A percentile compares a stretch with the other conserved stretches of the same genome.
Evolutionary conservation across 2,888 invertebrate species (phyloP).

Genomic region (Norana najaformis): DNA sequence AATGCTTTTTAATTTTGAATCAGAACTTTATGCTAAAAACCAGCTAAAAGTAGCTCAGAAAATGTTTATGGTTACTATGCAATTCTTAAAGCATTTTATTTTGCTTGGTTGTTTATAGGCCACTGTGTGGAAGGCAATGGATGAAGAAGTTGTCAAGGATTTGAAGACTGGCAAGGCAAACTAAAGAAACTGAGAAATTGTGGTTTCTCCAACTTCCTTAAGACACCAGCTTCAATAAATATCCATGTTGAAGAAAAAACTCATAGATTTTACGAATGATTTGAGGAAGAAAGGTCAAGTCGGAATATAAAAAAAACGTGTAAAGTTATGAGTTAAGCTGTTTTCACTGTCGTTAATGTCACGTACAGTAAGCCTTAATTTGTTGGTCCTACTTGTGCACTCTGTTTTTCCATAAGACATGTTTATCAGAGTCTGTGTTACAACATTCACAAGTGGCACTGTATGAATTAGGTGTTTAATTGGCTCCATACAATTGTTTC

Average conservation of each 20-base stretch:
- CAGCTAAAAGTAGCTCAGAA: not conserved
- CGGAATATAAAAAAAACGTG: not conserved
- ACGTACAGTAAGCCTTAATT: not conserved
- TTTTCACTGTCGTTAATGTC: conserved; percentile 3
- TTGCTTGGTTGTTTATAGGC: conserved; percentile 31
- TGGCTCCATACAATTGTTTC: not conserved
- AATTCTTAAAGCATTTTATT: not conserved
- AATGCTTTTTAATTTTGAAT: not conserved
- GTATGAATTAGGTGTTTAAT: not conserved
- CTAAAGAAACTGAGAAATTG: conserved; percentile 27
- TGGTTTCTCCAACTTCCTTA: not conserved
- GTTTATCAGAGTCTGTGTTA: not conserved
- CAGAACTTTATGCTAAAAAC: not conserved
- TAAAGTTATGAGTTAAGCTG: not conserved
- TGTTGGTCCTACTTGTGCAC: not conserved
- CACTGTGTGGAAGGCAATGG: conserved; percentile 43
- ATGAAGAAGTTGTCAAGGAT: conserved; percentile 42
- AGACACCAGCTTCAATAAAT: not conserved
- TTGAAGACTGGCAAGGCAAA: conserved; percentile 39
- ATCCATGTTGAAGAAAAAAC: not conserved
- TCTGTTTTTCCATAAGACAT: not conserved
- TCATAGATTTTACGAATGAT: not conserved
- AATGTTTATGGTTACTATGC: not conserved
- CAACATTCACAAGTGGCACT: not conserved
- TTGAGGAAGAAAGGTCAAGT: not conserved